A percentile compares a stretch with the other conserved stretches of the same genome.
phyloP scores from a whole-genome alignment of 2,797 vertebrate genomes.

The Potorous gilbertii region DNA sequence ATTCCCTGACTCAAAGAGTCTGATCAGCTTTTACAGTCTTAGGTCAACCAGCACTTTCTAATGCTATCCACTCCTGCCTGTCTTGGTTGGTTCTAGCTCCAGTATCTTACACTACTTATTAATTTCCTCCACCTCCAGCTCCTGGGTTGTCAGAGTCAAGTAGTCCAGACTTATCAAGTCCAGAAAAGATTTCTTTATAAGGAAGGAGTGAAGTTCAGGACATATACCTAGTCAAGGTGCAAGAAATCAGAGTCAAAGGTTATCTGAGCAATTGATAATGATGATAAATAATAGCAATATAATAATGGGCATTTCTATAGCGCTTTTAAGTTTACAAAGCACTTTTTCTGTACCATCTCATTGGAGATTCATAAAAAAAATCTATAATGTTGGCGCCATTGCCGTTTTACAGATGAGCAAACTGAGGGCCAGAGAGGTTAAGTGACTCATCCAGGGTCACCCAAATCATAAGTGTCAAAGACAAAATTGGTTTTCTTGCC shows the following conservation, averaged over 20 bases:
- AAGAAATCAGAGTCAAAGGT: background rate
- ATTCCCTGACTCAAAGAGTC: background rate
- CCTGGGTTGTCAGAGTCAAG: background rate
- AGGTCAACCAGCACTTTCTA: background rate
- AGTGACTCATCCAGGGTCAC: background rate
- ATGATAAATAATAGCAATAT: background rate
- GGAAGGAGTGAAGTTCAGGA: background rate
- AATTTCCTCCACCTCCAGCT: background rate
- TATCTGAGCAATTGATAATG: background rate
- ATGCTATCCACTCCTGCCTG: background rate
- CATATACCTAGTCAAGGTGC: background rate
- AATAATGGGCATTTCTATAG: background rate
- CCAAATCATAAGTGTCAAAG: background rate
- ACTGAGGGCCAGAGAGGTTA: background rate
- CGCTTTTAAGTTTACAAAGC: background rate
- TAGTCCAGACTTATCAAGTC: background rate
- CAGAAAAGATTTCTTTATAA: background rate
- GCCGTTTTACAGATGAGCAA: background rate
- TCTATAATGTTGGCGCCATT: background rate
- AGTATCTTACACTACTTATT: background rate
- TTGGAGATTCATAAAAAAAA: no score
- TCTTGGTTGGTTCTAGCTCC: background rate
- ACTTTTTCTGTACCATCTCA: background rate
- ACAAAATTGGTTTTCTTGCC: background rate
- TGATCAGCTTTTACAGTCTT: background rate